Base-by-base conservation (phyloP, 2,797 vertebrate genomes). In the Ctenopoma kingsleyae region DNA sequence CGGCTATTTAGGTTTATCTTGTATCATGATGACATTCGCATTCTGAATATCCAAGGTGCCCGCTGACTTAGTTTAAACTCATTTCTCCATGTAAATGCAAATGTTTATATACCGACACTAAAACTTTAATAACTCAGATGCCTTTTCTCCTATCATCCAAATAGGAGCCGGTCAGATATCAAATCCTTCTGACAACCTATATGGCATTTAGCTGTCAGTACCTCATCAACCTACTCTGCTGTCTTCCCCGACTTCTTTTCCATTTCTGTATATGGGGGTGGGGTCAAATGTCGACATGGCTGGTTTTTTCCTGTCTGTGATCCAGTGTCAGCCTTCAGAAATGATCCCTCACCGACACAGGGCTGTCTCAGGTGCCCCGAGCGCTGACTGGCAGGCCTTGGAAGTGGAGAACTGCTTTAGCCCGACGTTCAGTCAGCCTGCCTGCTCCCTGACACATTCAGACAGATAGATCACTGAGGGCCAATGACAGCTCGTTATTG, bases 401-500 rank as follows among this genome's bases (percentile, higher is more conserved):
- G 89, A 93, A 91, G 90, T 88, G 86, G 80, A 88, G 87, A 90
- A 82, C 73, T 67, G 80, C 88, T 89, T 84, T 74, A 80, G 88
- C 82, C 87, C 47, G 59, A 83, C 71, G 62, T 84, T 91, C 90
- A 91, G 84, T 91, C 90, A 83, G 84, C 55, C 80, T 78, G 84
- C 83, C 82, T 85, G 80, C 86, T 81, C 65, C 36, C 87, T 90
- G 90, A 91, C 90, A 91, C 85, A 53, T 71, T 48, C 82, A 89
- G 88, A 89, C 90, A 88, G 84, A 91, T 74, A 86, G 85, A 91
- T 90, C 91, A 89, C 85, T 89, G 86, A 90, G 83, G 87, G 81
- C 88, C 89, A 85, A 80, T 92, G 92, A 91, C 91, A 92, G 91
- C 91, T 93, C 86, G 83, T 93, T 93, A 93, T 90, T 89, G 84